Base-by-base conservation (phyloP, 2,113 vertebrate species). In the Pardalotus punctatus region DNA sequence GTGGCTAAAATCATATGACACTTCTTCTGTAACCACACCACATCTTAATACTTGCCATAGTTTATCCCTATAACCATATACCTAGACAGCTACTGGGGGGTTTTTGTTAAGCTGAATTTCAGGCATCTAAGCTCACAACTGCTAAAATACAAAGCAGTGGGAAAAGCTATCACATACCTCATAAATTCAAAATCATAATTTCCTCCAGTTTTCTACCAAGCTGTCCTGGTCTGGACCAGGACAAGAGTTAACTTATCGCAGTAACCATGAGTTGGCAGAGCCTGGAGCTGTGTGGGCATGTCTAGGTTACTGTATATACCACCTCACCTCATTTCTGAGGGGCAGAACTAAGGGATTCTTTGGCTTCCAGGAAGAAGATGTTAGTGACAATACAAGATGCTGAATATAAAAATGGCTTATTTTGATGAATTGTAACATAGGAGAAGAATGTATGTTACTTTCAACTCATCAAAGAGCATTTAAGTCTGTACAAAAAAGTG, bases 241-340 rank as follows among this genome's bases (percentile, higher is more conserved):
- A 51, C 27, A 77, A 77, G 36, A 69, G 27, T 19, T 38, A 53
- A 45, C 54, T 60, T 61, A 28, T 43, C 33, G 4, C 3, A 33
- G 18, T 19, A 86, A 51, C 5, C 7, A 3, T 69, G 28, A 69
- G 22, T 8, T 22, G 22, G 18, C 18, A 67, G 43, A 45, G 36
- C 8, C 62, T 69, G 45, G 27, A 67, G 53, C 6, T 43, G 3
- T 51, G 33, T 28, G 36, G 14, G 9, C 1, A 0, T 36, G 27
- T 65, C 51, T 48, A 28, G 12, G 8, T 45, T 69, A 33, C 23
- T 23, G n/a, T 14, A 36, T 14, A 36, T 28, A 16, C 11, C 12
- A 42, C 17, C 28, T 61, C 23, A 33, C 1, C 0, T 43, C 38
- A 53, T 10, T 23, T 6, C 28, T 45, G n/a, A 6, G 6, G 12